A percentile compares a stretch with the other conserved stretches of the same genome.
phyloP scores from a whole-genome alignment of 2,888 invertebrate species.

The Tricholauxania praeusta region DNA sequence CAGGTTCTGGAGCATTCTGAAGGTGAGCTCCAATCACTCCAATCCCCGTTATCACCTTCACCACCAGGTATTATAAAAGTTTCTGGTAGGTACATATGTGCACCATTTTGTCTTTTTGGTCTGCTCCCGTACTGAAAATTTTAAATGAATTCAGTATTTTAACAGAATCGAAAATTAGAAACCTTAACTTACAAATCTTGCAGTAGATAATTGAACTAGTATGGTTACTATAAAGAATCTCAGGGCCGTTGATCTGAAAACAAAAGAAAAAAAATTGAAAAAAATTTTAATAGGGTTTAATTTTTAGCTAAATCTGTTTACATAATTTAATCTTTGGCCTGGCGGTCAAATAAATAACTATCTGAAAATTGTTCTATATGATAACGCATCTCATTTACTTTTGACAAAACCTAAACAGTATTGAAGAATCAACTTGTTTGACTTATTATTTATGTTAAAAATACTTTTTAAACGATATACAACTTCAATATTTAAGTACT shows the following conservation, averaged over 20 bases:
- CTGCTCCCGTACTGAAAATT: slow-evolving; percentile 75
- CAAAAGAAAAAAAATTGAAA: slow-evolving; percentile 38
- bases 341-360: too few relatives aligned
- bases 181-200: slow-evolving; percentile 72
- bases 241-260: slow-evolving; percentile 75
- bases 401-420: too few relatives aligned
- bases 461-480: too few relatives aligned
- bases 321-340: too few relatives aligned
- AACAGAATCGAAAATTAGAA: neutral
- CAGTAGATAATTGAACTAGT: slow-evolving; percentile 70
- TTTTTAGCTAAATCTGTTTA: too few relatives aligned
- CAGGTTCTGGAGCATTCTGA: slow-evolving; percentile 91
- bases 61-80: slow-evolving; percentile 80
- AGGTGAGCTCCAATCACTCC: slow-evolving; percentile 88
- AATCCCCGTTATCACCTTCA: slow-evolving; percentile 75
- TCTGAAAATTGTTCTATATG: too few relatives aligned
- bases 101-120: slow-evolving; percentile 83
- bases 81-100: slow-evolving; percentile 78
- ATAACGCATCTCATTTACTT: too few relatives aligned
- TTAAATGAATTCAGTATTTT: neutral
- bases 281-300: too few relatives aligned
- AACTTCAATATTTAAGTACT: too few relatives aligned
- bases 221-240: slow-evolving; percentile 71
- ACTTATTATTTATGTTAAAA: too few relatives aligned
- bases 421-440: too few relatives aligned